These are phyloP conservation scores for Pseudomyrmex sp. DNA, from an alignment of 1,140 invertebrate genomes.

Conservation along the genomic window DNA sequence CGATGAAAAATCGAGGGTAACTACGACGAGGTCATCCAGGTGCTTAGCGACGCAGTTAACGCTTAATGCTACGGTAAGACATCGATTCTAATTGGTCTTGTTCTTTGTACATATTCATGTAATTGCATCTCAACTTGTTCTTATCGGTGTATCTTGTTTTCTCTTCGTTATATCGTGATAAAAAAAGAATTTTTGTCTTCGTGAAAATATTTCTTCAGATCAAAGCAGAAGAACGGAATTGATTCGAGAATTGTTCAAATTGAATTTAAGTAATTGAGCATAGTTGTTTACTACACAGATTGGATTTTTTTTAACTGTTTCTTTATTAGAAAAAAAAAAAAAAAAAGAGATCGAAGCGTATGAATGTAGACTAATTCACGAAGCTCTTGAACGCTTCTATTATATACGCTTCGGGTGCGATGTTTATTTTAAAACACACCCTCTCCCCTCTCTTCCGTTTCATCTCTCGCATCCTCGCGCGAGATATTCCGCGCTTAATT, in stretches of 20 bases:
- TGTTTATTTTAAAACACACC: not conserved
- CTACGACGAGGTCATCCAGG: not conserved
- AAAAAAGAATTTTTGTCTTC: too few relatives aligned
- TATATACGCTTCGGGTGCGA: not conserved
- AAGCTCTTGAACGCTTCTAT: not conserved
- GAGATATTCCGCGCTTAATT: conserved; percentile 11
- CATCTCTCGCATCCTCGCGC: not conserved
- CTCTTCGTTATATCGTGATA: not conserved
- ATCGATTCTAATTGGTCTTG: conserved; percentile 22
- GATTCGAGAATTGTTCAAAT: too few relatives aligned
- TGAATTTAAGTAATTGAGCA: not conserved
- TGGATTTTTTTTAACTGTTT: not conserved
- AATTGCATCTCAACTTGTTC: not conserved
- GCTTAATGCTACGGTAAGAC: conserved; percentile 17
- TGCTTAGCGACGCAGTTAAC: conserved; percentile 7
- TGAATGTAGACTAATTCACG: not conserved
- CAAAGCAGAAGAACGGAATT: too few relatives aligned
- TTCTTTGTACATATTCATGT: not conserved
- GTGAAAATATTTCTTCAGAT: too few relatives aligned
- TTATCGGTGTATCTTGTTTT: not conserved
- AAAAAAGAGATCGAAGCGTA: not conserved
- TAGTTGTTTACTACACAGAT: not conserved
- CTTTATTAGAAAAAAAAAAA: not conserved
- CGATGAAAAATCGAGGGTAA: conserved; percentile 48
- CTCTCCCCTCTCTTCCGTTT: too few relatives aligned